phyloP scores from a whole-genome alignment of 2,797 vertebrate genomes.

The Bucorvus abyssinicus region DNA sequence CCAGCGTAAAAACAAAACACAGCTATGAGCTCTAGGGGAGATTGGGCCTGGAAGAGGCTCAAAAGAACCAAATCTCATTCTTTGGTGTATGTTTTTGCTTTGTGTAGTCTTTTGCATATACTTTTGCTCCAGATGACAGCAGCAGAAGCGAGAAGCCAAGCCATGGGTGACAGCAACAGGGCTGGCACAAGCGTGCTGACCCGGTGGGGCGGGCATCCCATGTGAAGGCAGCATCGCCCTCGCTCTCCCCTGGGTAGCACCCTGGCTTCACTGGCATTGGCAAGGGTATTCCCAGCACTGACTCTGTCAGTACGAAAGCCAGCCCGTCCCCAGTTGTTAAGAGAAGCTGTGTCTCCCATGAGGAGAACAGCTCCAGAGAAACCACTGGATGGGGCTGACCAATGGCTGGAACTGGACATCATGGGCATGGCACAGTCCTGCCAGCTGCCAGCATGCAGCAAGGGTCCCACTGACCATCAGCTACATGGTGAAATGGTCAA shows the following conservation, averaged over 20 bases:
- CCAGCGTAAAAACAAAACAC: background rate
- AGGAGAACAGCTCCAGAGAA: background rate
- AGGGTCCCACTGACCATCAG: rapidly evolving
- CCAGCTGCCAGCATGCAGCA: background rate
- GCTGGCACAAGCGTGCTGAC: background rate
- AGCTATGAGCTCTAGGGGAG: constrained; percentile 4
- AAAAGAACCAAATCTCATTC: constrained; percentile 13
- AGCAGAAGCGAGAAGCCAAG: background rate
- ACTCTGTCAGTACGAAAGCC: background rate
- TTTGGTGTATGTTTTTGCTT: background rate
- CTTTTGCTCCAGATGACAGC: constrained; percentile 31
- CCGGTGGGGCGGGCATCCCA: rapidly evolving
- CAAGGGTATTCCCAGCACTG: background rate
- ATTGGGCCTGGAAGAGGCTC: constrained; percentile 25
- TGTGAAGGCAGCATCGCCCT: rapidly evolving
- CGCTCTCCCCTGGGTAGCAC: background rate
- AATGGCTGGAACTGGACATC: background rate
- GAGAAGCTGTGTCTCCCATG: background rate
- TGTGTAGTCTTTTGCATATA: background rate
- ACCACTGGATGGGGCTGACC: background rate
- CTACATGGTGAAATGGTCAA: background rate
- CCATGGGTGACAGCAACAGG: rapidly evolving
- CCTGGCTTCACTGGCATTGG: rapidly evolving
- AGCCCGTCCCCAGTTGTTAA: rapidly evolving
- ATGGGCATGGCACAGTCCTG: rapidly evolving